Evolutionary conservation across 2,888 invertebrate genomes (phyloP), one percentile per base, ranked within the genome.

Genomic region (Eupithecia subumbrata): DNA sequence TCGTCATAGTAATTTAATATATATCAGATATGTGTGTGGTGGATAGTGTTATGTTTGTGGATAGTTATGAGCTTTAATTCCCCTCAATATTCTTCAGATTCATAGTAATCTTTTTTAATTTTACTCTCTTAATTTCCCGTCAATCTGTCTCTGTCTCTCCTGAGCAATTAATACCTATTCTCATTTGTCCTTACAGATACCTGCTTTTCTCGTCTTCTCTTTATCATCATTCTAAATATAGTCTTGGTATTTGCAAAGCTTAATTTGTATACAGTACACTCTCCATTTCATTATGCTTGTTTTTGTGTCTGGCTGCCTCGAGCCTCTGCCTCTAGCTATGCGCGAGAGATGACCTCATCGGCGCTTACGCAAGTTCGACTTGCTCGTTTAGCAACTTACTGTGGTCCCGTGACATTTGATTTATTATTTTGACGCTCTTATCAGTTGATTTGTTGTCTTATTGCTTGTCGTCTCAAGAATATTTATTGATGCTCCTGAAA

Each of bases 341-440:
- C 72, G 72, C 69, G 72, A 73, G 78, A 78, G 76, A 77, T 81
- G 79, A 80, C 74, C 76, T 76, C 75, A 73, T 74, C 63, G 73
- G 69, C 76, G 74, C 79, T 80, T 82, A 77, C 79, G 80, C 79
- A 82, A 81, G 63, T 69, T 37, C n/a, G 52, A 70, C 73, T 74
- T 75, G 66, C 63, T 77, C 67, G 67, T 76, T 75, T 76, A 67
- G 64, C 69, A 71, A 75, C 69, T 76, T 74, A 68, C 71, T 71
- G 72, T 56, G 30, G 69, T 63, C 63, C 34, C 68, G 43, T 76
- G 75, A 63, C 69, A 67, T 74, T 60, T 72, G 78, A 78, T 76
- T 75, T 70, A 79, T 77, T 56, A 52, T 48, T 74, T 74, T 64
- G 60, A 71, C 68, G 74, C 67, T 56, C 34, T 22, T 67, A 75